phyloP scores from a whole-genome alignment of 2,888 invertebrate species.

The Synergus laeviventris region DNA sequence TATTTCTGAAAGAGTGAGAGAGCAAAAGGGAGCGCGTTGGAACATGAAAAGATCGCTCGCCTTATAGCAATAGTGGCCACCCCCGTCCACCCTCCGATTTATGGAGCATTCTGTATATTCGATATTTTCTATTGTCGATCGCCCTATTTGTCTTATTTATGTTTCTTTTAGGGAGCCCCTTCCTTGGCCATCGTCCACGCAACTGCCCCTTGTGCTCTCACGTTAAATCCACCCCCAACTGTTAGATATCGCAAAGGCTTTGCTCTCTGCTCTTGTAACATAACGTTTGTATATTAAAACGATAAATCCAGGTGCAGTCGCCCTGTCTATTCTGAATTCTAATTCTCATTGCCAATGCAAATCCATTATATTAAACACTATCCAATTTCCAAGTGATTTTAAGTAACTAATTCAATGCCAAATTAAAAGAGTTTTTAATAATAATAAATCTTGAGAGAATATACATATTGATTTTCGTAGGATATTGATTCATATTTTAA shows the following conservation, averaged over 20 bases:
- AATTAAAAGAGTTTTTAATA: neutral
- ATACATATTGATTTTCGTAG: neutral
- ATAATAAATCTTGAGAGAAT: neutral
- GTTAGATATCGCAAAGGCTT: slow-evolving; percentile 66
- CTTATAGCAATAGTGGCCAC: slow-evolving; percentile 58
- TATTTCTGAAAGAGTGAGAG: slow-evolving; percentile 45
- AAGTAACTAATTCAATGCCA: too few species aligned
- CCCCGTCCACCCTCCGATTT: slow-evolving; percentile 69
- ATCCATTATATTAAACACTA: slow-evolving; percentile 2
- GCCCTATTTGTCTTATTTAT: slow-evolving; percentile 76
- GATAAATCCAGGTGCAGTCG: slow-evolving; percentile 21
- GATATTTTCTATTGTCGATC: slow-evolving; percentile 76
- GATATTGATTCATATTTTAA: neutral
- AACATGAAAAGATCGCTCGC: slow-evolving; percentile 74
- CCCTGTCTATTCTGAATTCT: slow-evolving; percentile 13
- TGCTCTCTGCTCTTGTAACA: slow-evolving; percentile 58
- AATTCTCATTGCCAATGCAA: neutral
- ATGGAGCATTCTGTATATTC: slow-evolving; percentile 75
- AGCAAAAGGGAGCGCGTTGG: slow-evolving; percentile 71
- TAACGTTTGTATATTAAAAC: slow-evolving; percentile 51
- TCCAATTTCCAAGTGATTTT: neutral
- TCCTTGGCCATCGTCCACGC: slow-evolving; percentile 65
- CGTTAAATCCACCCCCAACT: slow-evolving; percentile 56
- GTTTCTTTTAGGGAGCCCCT: slow-evolving; percentile 69
- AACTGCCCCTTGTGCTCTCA: slow-evolving; percentile 55